These are phyloP conservation scores for Cardinalis cardinalis DNA, from an alignment of 2,113 vertebrate species.

Conservation along the genomic window DNA sequence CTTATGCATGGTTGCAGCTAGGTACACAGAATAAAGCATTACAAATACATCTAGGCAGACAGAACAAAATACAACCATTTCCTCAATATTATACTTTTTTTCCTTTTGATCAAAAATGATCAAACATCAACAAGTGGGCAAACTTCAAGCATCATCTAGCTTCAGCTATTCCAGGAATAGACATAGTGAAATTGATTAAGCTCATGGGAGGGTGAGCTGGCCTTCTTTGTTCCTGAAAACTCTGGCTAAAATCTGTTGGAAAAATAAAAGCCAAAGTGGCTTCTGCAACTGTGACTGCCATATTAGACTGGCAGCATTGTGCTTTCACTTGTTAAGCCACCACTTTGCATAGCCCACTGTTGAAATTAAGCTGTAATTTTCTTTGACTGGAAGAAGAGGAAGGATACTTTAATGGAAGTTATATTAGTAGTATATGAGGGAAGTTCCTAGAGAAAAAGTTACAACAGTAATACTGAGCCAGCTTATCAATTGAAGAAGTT, in stretches of 20 bases:
- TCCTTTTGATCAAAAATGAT: not conserved
- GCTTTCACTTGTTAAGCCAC: not conserved
- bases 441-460: not conserved
- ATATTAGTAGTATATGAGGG: not conserved
- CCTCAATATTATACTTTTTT: not conserved
- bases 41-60: not conserved
- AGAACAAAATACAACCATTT: not conserved
- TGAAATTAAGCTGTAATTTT: not conserved
- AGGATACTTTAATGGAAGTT: not conserved
- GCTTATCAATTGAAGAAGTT: not conserved
- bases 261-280: not conserved
- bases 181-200: not conserved
- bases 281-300: not conserved
- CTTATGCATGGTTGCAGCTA: conserved; percentile 23
- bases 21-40: not conserved
- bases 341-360: not conserved
- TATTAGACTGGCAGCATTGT: not conserved
- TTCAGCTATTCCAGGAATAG: not conserved
- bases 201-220: not conserved
- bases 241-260: not conserved
- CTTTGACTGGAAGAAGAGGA: not conserved
- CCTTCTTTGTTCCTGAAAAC: not conserved
- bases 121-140: not conserved
- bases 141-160: not conserved
- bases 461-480: not conserved